A percentile compares a stretch with the other conserved stretches of the same genome.
These are phyloP conservation scores for Hyperoodon ampullatus DNA, from an alignment of 2,113 vertebrate species.

Conservation along the genomic window DNA sequence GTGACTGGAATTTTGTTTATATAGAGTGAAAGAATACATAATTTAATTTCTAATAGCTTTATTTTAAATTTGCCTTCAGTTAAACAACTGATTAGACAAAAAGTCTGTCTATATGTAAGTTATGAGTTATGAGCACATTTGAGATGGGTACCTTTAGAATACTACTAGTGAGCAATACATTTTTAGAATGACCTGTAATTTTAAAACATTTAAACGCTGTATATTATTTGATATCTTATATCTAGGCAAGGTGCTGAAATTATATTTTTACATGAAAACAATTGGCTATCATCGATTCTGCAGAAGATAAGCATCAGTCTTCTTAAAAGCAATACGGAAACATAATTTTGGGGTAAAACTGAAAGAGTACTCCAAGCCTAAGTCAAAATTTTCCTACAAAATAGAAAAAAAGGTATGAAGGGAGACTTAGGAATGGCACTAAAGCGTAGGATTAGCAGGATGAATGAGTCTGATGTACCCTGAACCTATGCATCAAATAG, in stretches of 20 bases:
- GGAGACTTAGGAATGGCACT: background rate
- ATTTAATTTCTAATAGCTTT: background rate
- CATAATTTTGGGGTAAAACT: background rate
- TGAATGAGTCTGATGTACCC: background rate
- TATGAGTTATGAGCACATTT: background rate
- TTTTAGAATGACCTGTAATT: background rate
- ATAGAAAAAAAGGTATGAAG: background rate
- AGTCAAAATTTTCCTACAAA: background rate
- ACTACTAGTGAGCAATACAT: background rate
- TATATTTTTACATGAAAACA: background rate
- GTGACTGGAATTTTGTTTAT: background rate
- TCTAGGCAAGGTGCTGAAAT: background rate
- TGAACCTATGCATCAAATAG: background rate
- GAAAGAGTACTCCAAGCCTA: background rate
- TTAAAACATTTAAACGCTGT: background rate
- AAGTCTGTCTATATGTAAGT: background rate
- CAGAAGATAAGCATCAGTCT: background rate
- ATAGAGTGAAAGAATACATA: background rate
- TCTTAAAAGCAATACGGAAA: background rate
- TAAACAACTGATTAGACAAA: background rate
- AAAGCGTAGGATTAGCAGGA: background rate
- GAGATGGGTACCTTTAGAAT: background rate
- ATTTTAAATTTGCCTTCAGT: background rate
- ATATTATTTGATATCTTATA: background rate
- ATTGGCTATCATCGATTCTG: background rate